phyloP scores from a whole-genome alignment of 2,797 vertebrate genomes.

The Chelonia mydas region DNA sequence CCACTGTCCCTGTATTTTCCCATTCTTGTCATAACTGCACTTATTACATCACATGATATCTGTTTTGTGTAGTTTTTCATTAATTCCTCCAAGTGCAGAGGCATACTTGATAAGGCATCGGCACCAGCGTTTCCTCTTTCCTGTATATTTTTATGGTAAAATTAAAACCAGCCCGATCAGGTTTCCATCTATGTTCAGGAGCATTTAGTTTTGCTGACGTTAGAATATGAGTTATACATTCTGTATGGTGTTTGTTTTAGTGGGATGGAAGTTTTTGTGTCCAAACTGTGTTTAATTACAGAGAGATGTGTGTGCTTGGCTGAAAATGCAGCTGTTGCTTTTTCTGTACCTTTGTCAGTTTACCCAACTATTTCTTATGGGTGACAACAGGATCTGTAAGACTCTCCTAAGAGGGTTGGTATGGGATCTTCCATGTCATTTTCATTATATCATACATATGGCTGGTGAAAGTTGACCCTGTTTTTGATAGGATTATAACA shows the following conservation, averaged over 20 bases:
- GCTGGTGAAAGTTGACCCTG: not conserved
- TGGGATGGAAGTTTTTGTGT: not conserved
- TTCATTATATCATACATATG: not conserved
- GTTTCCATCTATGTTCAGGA: not conserved
- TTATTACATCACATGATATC: constrained; percentile 57
- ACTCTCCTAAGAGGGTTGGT: not conserved
- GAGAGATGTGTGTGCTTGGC: not conserved
- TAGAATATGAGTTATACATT: not conserved
- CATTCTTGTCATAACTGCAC: constrained; percentile 32
- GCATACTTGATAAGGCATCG: not conserved
- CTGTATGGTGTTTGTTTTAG: not conserved
- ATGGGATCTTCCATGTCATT: not conserved
- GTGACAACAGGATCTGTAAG: not conserved
- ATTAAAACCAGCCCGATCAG: not conserved
- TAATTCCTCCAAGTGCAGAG: not conserved
- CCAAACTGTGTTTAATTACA: not conserved
- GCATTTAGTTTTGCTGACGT: not conserved
- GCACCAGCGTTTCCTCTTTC: not conserved
- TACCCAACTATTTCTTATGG: not conserved
- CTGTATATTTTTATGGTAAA: not conserved
- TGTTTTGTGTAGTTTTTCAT: constrained; percentile 45
- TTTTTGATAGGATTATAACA: not conserved
- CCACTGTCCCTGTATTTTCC: constrained; percentile 53
- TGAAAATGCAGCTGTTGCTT: not conserved
- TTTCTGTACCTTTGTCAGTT: not conserved